phyloP scores from a whole-genome alignment of 2,888 invertebrate species.

The Ormia ochracea region DNA sequence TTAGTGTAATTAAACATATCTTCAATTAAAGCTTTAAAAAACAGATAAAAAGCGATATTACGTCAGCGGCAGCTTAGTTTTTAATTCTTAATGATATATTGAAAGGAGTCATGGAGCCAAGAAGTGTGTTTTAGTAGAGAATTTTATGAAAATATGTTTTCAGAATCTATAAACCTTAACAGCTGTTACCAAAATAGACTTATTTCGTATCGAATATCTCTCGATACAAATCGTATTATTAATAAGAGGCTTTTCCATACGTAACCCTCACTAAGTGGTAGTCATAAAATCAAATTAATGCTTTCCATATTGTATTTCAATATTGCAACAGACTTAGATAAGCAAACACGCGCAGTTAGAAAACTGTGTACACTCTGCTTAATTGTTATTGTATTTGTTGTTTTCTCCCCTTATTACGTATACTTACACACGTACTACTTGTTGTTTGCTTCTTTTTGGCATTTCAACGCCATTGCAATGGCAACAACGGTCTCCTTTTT shows the following conservation, averaged over 20 bases:
- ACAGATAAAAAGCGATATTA: no score
- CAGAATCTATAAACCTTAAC: not conserved
- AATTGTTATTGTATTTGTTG: slow-evolving; percentile 13
- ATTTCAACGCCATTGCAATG: slow-evolving; percentile 31
- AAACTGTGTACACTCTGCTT: not conserved
- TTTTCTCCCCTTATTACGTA: not conserved
- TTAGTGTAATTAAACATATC: no score
- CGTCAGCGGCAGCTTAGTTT: no score
- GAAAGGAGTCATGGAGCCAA: no score
- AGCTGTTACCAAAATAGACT: not conserved
- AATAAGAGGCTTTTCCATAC: not conserved
- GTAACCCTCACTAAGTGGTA: not conserved
- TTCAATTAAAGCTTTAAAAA: no score
- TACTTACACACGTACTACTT: no score
- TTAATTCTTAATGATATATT: no score
- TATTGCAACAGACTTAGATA: not conserved
- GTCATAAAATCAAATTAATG: slow-evolving; percentile 16
- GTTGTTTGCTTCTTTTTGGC: not conserved
- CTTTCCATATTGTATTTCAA: slow-evolving; percentile 23
- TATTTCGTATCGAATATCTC: not conserved
- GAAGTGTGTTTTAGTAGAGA: no score
- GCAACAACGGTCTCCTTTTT: not conserved
- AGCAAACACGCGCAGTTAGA: not conserved
- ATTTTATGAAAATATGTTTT: no score
- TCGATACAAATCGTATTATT: not conserved